Conservation (phyloP, 2,888 invertebrate genomes). For the Zygothrica quintamaculata region DNA sequence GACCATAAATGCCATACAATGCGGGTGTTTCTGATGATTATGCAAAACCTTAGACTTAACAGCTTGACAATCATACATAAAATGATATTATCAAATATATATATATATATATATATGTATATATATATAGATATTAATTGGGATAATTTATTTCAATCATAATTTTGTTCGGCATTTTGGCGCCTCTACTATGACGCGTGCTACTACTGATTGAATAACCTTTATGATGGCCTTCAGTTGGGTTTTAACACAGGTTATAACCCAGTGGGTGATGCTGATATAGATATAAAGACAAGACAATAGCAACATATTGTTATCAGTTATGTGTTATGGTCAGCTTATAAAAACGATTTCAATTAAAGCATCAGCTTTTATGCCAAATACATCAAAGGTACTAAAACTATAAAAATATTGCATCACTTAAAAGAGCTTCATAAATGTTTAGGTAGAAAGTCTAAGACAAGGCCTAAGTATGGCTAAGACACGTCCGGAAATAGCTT, state of each 20-base stretch:
- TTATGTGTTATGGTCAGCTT: slow-evolving; percentile 6
- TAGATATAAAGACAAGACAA: slow-evolving; percentile 25
- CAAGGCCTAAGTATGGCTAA: too few relatives aligned
- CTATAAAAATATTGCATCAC: slow-evolving; percentile 12
- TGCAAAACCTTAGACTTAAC: slow-evolving; percentile 60
- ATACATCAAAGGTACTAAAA: slow-evolving; percentile 1
- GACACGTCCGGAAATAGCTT: too few relatives aligned
- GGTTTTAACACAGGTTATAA: slow-evolving; percentile 7
- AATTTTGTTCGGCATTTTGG: slow-evolving; percentile 58
- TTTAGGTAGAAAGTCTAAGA: too few relatives aligned
- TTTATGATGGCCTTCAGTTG: slow-evolving; percentile 21
- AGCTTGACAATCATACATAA: slow-evolving; percentile 20
- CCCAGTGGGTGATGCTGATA: slow-evolving; percentile 45
- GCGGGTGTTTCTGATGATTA: slow-evolving; percentile 71
- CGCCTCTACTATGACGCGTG: slow-evolving; percentile 65
- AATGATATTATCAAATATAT: neutral
- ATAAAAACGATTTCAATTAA: slow-evolving; percentile 22
- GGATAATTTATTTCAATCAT: slow-evolving; percentile 48
- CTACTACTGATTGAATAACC: slow-evolving; percentile 48
- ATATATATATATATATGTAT: slow-evolving; percentile 16
- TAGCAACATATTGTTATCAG: slow-evolving; percentile 20
- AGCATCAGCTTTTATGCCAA: neutral
- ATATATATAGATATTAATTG: slow-evolving; percentile 27
- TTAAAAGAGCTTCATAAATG: too few relatives aligned
- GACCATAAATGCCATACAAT: slow-evolving; percentile 62